Conservation (phyloP, 2,888 invertebrate genomes). For the Acrobasis consociella region DNA sequence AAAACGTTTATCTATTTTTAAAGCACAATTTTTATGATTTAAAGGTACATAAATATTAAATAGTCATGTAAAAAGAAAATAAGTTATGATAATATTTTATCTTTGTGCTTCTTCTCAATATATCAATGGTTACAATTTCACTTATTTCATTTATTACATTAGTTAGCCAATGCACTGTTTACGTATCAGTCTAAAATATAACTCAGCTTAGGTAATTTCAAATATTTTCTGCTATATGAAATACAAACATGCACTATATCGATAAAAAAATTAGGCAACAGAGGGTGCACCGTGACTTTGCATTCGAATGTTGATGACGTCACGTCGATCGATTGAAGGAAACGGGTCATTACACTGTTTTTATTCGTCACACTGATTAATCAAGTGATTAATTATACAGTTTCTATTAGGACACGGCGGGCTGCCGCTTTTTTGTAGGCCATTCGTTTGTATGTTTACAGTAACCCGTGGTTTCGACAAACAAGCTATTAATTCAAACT, state of each 20-base stretch:
- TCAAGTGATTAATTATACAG: slow-evolving; percentile 80
- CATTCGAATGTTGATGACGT: slow-evolving; percentile 76
- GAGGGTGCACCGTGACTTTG: slow-evolving; percentile 67
- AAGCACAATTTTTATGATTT: too few relatives aligned
- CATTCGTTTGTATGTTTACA: slow-evolving; percentile 37
- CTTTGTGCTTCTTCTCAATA: too few relatives aligned
- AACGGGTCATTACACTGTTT: slow-evolving; percentile 81
- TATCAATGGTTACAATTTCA: too few relatives aligned
- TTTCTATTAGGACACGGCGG: slow-evolving; percentile 70
- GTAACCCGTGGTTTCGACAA: slow-evolving; percentile 26
- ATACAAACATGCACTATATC: slow-evolving; percentile 35
- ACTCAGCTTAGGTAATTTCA: too few relatives aligned
- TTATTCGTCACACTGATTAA: slow-evolving; percentile 82
- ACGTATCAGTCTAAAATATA: too few relatives aligned
- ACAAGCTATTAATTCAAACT: slow-evolving; percentile 17
- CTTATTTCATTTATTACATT: too few relatives aligned
- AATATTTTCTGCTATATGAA: too few relatives aligned
- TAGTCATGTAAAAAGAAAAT: too few relatives aligned
- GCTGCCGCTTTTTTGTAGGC: slow-evolving; percentile 57
- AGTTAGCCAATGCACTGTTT: too few relatives aligned
- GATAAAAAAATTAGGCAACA: slow-evolving; percentile 50
- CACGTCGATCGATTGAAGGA: slow-evolving; percentile 77
- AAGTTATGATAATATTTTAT: too few relatives aligned
- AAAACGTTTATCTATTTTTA: too few relatives aligned
- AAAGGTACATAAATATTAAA: too few relatives aligned